A percentile compares a stretch with the other conserved stretches of the same genome.
phyloP scores from a whole-genome alignment of 1,140 invertebrate genomes.

The Bombus pyrosoma region DNA sequence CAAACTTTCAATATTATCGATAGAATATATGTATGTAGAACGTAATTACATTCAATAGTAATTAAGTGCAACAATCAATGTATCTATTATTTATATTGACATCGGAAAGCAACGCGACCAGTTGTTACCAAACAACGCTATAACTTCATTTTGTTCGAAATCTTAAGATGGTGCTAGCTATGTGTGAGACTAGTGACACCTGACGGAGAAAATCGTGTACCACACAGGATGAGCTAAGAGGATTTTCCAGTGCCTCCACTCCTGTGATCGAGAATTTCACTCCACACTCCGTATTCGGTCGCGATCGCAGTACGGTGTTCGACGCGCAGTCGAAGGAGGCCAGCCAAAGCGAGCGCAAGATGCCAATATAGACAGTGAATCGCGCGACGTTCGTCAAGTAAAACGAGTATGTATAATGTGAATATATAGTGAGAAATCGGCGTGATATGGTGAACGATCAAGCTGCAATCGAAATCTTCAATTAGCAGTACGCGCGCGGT shows the following conservation, averaged over 20 bases:
- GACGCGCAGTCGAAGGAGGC: conserved; percentile 31
- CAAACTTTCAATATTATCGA: background rate
- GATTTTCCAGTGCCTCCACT: conserved; percentile 26
- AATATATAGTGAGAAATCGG: conserved; percentile 18
- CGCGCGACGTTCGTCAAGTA: conserved; percentile 12
- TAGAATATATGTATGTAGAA: background rate
- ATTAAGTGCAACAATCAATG: no score
- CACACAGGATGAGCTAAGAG: background rate
- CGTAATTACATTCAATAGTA: no score
- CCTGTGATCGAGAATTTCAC: background rate
- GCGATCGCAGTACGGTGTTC: conserved; percentile 15
- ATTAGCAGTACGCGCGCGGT: conserved; percentile 10
- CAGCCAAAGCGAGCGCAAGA: conserved; percentile 13
- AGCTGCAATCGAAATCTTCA: background rate
- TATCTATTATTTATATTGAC: no score
- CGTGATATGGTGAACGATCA: conserved; percentile 31
- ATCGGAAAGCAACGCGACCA: no score
- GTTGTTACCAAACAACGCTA: background rate
- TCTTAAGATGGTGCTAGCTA: background rate
- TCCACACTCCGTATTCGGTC: conserved; percentile 26
- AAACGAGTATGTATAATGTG: conserved; percentile 15
- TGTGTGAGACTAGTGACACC: background rate
- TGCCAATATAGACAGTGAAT: conserved; percentile 26
- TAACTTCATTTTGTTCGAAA: background rate
- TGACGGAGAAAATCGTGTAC: background rate